Evolutionary conservation across 2,888 invertebrate genomes (phyloP).

Genomic region (Coronaproctus castanopsis): DNA sequence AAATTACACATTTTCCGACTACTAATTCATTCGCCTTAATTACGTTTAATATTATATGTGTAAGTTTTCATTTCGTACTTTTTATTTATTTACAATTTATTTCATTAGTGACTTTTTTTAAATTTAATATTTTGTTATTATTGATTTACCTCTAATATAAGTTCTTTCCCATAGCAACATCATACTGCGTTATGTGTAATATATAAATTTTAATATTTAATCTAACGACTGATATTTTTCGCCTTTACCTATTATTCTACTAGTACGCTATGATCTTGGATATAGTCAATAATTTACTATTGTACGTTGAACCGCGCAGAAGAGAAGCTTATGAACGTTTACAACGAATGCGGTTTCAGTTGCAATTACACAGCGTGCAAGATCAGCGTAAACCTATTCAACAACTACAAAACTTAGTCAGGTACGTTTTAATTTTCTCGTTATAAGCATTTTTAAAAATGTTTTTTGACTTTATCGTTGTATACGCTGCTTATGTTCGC

Average conservation of each 20-base stretch:
- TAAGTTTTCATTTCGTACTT: background rate
- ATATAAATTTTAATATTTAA: no score
- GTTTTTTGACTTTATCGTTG: background rate
- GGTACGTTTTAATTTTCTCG: constrained; percentile 22
- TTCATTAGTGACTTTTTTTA: no score
- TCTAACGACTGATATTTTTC: no score
- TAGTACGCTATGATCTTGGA: constrained; percentile 94
- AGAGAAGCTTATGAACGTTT: constrained; percentile 74
- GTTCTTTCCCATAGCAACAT: no score
- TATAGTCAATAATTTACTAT: constrained; percentile 86
- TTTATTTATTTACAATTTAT: constrained; percentile 17
- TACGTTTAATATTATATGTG: no score
- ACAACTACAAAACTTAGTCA: constrained; percentile 58
- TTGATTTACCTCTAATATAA: constrained; percentile 16
- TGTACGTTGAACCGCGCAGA: constrained; percentile 89
- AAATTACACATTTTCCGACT: no score
- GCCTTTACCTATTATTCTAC: no score
- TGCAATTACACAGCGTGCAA: constrained; percentile 74
- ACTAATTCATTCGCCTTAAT: no score
- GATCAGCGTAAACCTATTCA: constrained; percentile 84
- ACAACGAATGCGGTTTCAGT: constrained; percentile 81
- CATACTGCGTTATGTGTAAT: no score
- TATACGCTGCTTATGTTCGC: no score
- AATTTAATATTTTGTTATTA: background rate
- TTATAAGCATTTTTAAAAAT: background rate